Evolutionary conservation across 2,888 invertebrate genomes (phyloP).

Genomic region (Alviniconcha strummeri): DNA sequence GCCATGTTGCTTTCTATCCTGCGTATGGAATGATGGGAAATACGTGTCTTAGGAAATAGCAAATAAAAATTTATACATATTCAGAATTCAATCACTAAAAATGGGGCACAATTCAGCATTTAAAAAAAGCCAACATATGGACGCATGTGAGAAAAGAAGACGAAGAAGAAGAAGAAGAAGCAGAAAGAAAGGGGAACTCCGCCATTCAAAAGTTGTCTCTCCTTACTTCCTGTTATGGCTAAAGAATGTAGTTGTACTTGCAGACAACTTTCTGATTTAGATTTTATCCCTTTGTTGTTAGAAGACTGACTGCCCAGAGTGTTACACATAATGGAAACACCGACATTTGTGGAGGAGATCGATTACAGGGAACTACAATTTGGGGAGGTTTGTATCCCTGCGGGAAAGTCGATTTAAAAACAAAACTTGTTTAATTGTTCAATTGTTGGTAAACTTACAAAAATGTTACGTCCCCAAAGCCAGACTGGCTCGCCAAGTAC

Average conservation of each 20-base stretch:
- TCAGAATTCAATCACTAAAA: background rate
- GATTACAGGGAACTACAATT: slow-evolving; percentile 66
- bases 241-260: too few species aligned
- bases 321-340: slow-evolving; percentile 51
- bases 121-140: background rate
- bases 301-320: too few species aligned
- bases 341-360: slow-evolving; percentile 70
- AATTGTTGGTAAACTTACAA: background rate
- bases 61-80: background rate
- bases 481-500: too few species aligned
- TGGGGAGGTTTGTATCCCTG: slow-evolving; percentile 59
- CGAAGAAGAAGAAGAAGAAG: background rate
- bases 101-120: too few species aligned
- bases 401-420: background rate
- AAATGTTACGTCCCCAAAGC: background rate
- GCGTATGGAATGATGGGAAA: background rate
- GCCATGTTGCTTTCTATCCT: slow-evolving; percentile 67
- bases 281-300: too few species aligned
- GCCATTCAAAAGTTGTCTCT: too few species aligned
- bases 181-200: too few species aligned
- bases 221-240: too few species aligned
- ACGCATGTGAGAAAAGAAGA: background rate
- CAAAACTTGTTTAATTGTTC: background rate
- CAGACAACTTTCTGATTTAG: too few species aligned
- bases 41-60: background rate